A percentile compares a stretch with the other conserved stretches of the same genome.
These are phyloP conservation scores for Montipora sp. DNA, from an alignment of 64 coral and sea anemone genomes.

Conservation along the genomic window DNA sequence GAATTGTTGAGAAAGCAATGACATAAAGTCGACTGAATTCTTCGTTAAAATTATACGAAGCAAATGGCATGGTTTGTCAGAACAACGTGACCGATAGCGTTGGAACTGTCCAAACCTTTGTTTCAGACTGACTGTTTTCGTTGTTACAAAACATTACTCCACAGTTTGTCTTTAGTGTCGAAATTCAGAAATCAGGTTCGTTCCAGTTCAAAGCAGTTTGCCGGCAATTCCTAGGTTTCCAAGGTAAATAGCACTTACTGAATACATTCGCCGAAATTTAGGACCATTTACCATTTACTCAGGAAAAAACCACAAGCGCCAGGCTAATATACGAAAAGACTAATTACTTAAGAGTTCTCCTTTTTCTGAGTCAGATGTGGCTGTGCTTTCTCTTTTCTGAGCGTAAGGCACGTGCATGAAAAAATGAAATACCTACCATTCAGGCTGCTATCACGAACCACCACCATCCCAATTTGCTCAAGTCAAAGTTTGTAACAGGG, in stretches of 20 bases:
- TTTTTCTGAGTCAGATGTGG: not conserved
- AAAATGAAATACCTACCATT: constrained; percentile 7
- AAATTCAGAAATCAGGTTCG: not conserved
- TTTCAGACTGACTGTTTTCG: not conserved
- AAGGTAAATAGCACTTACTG: not conserved
- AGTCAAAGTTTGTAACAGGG: not conserved
- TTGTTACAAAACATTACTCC: not conserved
- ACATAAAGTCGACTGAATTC: not conserved
- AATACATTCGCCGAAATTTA: not conserved
- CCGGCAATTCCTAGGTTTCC: constrained; percentile 5
- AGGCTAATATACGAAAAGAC: not conserved
- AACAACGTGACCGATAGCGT: not conserved
- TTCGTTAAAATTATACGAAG: not conserved
- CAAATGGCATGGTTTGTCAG: not conserved
- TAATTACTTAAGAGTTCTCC: not conserved
- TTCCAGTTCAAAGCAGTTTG: not conserved
- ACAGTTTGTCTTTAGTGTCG: no score
- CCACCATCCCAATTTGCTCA: not conserved
- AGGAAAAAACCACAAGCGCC: not conserved
- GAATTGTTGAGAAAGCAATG: not conserved
- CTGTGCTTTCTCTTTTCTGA: not conserved
- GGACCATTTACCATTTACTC: not conserved
- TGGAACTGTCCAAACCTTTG: not conserved
- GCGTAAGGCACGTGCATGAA: not conserved
- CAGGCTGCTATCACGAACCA: no score